Evolutionary conservation across 2,888 invertebrate species (phyloP).

Genomic region (Malthinus flaveolus): DNA sequence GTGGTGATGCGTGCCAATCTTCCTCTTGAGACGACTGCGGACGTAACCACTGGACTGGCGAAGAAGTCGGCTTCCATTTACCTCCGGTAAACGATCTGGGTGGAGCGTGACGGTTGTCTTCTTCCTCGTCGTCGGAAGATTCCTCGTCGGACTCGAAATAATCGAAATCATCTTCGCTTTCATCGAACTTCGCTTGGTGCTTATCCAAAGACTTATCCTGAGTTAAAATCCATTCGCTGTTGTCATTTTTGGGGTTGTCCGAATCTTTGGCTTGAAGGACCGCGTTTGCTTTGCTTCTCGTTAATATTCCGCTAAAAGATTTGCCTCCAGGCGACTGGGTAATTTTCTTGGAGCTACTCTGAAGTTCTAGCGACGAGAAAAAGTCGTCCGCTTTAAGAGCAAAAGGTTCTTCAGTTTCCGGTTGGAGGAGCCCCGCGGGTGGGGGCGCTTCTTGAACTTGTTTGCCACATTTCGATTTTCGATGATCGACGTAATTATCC

Average conservation of each 20-base stretch:
- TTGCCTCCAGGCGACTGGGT: constrained; percentile 56
- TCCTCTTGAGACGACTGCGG: constrained; percentile 33
- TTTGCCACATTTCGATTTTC: constrained; percentile 71
- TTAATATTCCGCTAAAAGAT: constrained; percentile 51
- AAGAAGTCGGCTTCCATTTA: constrained; percentile 73
- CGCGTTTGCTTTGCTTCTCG: constrained; percentile 54
- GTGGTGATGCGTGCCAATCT: constrained; percentile 62
- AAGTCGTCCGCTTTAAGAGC: constrained; percentile 81
- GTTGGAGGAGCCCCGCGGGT: constrained; percentile 41
- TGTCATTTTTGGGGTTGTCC: constrained; percentile 53
- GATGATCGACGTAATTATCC: constrained; percentile 84
- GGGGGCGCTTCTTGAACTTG: constrained; percentile 26
- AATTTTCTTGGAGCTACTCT: constrained; percentile 64
- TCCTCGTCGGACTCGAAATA: constrained; percentile 51
- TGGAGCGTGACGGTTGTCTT: constrained; percentile 56
- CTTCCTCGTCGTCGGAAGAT: constrained; percentile 60
- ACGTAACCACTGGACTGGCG: constrained; percentile 49
- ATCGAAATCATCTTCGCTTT: constrained; percentile 48
- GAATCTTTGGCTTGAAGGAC: constrained; percentile 45
- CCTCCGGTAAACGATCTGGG: constrained; percentile 65
- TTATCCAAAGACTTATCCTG: constrained; percentile 44
- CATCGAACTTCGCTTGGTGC: constrained; percentile 36
- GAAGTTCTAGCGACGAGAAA: constrained; percentile 80
- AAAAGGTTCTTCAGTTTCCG: constrained; percentile 57
- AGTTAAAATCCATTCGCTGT: constrained; percentile 66